Evolutionary conservation across 2,888 invertebrate genomes (phyloP), one percentile per base, ranked within the genome.

Genomic region (Acanthopleura granulata): DNA sequence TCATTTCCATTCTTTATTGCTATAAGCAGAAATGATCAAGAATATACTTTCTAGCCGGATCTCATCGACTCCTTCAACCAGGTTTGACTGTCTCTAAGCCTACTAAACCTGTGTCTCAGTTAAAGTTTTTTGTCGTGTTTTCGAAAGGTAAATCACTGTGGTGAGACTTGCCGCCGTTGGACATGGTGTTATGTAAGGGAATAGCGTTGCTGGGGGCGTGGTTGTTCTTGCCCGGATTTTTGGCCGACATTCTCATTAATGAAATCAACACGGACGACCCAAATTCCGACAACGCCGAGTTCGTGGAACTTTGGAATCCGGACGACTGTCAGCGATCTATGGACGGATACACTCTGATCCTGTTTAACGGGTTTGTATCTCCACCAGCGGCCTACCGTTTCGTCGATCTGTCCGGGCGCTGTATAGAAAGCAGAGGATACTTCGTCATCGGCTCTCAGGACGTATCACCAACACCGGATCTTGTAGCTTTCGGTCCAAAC

Each of bases 301-400:
- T 66, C 25, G 66, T 66, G 66, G 66, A 66, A 27, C 66, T 66
- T 16, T 66, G 66, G 66, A 66, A 66, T 25, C 66, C 66, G 3
- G 66, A 66, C 25, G 25, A 22, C 22, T 66, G 66, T 27, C 29
- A 6, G 6, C 22, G 29, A 27, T 66, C 66, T 25, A 9, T 66
- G 27, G 66, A 66, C 25, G 66, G 66, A 16, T 66, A 66, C 29
- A 66, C 66, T 1, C 29, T 66, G 12, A 6, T 66, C 25, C 14
- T 66, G 22, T 66, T 66, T 25, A 66, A 66, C 25, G 66, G 66
- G 6, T 22, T 27, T 27, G 29, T 15, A 22, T 16, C 18, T 25
- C 22, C 29, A 6, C 25, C 29, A 3, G 29, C 29, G 4, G 14
- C 22, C 6, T 66, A 66, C 66, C 1, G 25, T 6, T 22, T 3